Evolutionary conservation across 1,140 invertebrate genomes (phyloP), one percentile per base, ranked within the genome.

Genomic region (Drosophila asahinai): DNA sequence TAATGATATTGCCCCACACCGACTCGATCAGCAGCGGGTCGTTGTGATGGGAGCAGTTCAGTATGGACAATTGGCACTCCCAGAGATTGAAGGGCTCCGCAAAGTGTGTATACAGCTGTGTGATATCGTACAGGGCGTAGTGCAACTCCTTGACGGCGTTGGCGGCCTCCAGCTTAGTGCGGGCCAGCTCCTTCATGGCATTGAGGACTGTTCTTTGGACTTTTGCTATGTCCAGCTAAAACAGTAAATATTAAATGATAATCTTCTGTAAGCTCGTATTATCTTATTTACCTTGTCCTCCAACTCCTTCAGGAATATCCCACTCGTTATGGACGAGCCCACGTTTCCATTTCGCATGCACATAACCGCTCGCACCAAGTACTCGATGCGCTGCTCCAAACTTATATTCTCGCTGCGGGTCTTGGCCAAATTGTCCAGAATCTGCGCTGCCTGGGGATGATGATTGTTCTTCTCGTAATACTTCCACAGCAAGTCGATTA

Each of bases 381-480:
- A 99, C 86, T 97, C 96, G 36, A 99, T 95, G 54, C 98, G 95
- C 91, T 98, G 94, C 14, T 95, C 93, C 33, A 97, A 93, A 2
- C 94, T 93, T 71, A 96, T 94, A 27, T 94, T 94, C 22, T 95
- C 94, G 36, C 95, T 97, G 45, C 96, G 95, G 92, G 96, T 96
- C 42, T 97, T 97, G 14, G 98, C 97, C 57, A 99, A 94, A 76
- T 96, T 96, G 67, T 97, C 96, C 1, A 99, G 94, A 63, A 99
- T 97, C 83, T 97, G 96, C 3, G 99, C 98, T n/a, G 98, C 98
- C 11, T 97, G 97, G 9, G 96, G 95, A 93, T 98, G 98, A 92
- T 99, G 97, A 36, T 96, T 96, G 86, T 96, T 97, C 86, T 96
- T 97, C 92, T 99, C 98, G 89, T 99, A 98, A 93, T 97, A 98